These are phyloP conservation scores for Acyrthosiphon pisum DNA, from an alignment of 1,140 invertebrate species.

Conservation along the genomic window DNA sequence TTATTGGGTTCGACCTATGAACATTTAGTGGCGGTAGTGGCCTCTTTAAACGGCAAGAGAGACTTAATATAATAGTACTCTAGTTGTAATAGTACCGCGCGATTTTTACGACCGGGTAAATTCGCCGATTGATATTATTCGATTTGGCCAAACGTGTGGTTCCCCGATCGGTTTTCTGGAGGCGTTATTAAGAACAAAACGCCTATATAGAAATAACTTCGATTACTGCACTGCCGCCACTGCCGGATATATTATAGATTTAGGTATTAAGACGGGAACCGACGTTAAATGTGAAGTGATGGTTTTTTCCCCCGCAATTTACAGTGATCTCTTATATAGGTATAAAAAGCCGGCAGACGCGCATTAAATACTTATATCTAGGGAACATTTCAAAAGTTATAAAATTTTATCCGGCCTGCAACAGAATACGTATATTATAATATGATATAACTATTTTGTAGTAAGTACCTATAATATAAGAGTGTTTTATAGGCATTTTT, in stretches of 20 bases:
- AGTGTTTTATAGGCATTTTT: background rate
- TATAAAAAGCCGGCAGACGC: background rate
- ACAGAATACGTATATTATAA: background rate
- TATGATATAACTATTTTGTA: background rate
- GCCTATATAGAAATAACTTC: background rate
- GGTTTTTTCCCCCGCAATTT: background rate
- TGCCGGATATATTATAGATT: background rate
- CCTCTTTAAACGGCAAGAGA: background rate
- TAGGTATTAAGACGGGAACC: background rate
- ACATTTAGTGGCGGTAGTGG: background rate
- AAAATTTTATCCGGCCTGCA: background rate
- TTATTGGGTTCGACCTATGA: background rate
- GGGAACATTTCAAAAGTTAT: background rate
- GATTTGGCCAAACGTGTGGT: background rate
- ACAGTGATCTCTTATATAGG: background rate
- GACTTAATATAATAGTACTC: conserved; percentile 10
- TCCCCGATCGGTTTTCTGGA: background rate
- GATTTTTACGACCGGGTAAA: background rate
- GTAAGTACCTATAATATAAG: background rate
- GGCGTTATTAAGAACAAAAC: background rate
- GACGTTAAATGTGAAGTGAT: background rate
- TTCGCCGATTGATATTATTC: background rate
- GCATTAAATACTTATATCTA: conserved; percentile 6
- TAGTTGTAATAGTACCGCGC: background rate
- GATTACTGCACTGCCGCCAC: background rate